Conservation (phyloP, 2,888 invertebrate genomes). For the Nemurella pictetii region DNA sequence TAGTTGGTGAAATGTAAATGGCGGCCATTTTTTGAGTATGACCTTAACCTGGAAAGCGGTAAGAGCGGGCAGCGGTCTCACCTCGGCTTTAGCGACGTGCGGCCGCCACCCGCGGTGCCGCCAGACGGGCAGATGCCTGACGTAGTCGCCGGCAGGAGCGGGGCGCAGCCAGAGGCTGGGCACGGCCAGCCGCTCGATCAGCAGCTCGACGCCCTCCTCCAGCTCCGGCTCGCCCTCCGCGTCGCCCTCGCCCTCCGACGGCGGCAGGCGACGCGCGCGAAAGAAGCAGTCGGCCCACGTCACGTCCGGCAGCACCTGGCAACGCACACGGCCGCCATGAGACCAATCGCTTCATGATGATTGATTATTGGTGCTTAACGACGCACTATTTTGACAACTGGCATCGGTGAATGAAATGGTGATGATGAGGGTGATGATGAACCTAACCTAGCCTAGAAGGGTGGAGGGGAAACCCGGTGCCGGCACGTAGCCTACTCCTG, state of each 20-base stretch:
- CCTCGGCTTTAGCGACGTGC: neutral
- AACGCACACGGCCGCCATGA: too few species aligned
- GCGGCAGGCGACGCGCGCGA: conserved; percentile 45
- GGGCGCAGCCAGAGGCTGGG: conserved; percentile 55
- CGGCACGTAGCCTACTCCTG: too few species aligned
- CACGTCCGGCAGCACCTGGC: neutral
- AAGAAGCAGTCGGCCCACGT: conserved; percentile 47
- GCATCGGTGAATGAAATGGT: too few species aligned
- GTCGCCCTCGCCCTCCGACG: conserved; percentile 49
- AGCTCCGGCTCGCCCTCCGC: conserved; percentile 46
- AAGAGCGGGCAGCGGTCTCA: neutral
- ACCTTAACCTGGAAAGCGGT: too few species aligned
- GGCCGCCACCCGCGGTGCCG: conserved; percentile 47
- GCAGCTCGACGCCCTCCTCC: conserved; percentile 50
- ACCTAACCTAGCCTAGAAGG: too few species aligned
- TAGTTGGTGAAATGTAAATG: too few species aligned
- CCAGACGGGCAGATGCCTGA: conserved; percentile 56
- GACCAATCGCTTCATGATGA: too few species aligned
- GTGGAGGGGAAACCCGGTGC: too few species aligned
- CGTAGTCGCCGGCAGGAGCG: conserved; percentile 53
- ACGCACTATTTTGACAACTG: too few species aligned
- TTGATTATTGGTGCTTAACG: too few species aligned
- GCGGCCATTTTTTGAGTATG: too few species aligned
- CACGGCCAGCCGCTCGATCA: conserved; percentile 52
- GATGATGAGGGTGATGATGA: too few species aligned